Evolutionary conservation across 2,888 invertebrate genomes (phyloP).

Genomic region (Apotomis turbidana): DNA sequence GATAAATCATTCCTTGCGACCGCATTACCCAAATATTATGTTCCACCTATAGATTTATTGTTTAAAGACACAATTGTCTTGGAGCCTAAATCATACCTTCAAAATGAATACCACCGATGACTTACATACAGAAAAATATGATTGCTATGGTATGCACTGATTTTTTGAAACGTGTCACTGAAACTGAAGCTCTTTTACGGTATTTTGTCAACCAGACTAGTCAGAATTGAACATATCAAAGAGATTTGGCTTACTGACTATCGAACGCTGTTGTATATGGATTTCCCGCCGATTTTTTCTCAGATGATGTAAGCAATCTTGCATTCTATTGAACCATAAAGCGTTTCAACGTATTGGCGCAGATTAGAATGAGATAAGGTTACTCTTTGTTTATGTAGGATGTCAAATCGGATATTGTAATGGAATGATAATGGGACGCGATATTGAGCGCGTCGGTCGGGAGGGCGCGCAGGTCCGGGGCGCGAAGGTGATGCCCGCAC

Average conservation of each 20-base stretch:
- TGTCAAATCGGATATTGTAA: conserved; percentile 7
- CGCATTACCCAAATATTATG: background rate
- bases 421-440: conserved; percentile 43
- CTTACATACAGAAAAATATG: conserved; percentile 2
- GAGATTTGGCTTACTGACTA: conserved; percentile 23
- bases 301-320: conserved; percentile 75
- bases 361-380: conserved; percentile 12
- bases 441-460: conserved; percentile 68
- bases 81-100: background rate
- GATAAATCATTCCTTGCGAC: conserved; percentile 19
- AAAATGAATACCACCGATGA: background rate
- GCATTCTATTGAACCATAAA: conserved; percentile 74
- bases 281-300: conserved; percentile 76
- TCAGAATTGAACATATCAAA: background rate
- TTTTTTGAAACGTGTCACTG: conserved; percentile 17
- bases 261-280: conserved; percentile 14
- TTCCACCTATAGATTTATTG: background rate
- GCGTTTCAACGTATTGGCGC: conserved; percentile 51
- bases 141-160: conserved; percentile 9
- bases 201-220: background rate
- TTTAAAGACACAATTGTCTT: background rate
- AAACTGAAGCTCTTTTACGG: conserved; percentile 4
- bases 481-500: conserved; percentile 76
- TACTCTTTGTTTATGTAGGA: conserved; percentile 7
- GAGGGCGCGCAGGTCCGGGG: conserved; percentile 59